These are phyloP conservation scores for Anseranas semipalmata DNA, from an alignment of 2,113 vertebrate species.

Conservation along the genomic window DNA sequence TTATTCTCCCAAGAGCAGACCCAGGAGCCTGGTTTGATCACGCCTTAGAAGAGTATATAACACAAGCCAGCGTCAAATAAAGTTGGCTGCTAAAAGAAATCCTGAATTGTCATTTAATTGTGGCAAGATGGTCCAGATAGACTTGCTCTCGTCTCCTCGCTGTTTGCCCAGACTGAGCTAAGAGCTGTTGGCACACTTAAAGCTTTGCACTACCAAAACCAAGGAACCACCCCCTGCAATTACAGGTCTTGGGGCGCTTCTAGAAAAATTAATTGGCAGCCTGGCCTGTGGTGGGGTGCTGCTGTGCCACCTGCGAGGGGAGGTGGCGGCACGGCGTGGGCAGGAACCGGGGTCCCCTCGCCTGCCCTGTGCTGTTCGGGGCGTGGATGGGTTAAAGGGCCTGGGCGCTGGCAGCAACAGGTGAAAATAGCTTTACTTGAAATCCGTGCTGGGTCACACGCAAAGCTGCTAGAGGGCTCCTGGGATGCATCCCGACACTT, in stretches of 20 bases:
- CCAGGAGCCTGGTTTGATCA: neutral
- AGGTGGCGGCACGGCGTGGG: no score
- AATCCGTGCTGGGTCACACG: rapidly evolving
- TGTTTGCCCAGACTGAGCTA: neutral
- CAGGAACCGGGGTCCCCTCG: neutral
- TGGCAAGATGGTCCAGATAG: neutral
- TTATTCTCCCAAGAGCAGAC: neutral
- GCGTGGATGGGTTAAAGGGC: neutral
- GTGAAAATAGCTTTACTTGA: neutral
- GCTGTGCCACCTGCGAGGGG: no score
- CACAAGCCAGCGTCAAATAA: neutral
- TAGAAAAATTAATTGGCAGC: neutral
- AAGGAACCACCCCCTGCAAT: rapidly evolving
- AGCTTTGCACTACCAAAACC: neutral
- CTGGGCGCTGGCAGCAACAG: neutral
- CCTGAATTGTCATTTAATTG: neutral
- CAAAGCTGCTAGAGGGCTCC: neutral
- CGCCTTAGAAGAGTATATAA: neutral
- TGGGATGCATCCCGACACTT: neutral
- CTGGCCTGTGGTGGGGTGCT: no score
- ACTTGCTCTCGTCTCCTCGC: neutral
- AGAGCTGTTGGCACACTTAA: neutral
- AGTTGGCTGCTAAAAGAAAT: neutral
- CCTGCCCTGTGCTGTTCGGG: neutral
- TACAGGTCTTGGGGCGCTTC: neutral